Percentiles rank a stretch among this genome's conserved stretches.
phyloP scores from a whole-genome alignment of 2,113 vertebrate species.

The Chiloscyllium plagiosum region DNA sequence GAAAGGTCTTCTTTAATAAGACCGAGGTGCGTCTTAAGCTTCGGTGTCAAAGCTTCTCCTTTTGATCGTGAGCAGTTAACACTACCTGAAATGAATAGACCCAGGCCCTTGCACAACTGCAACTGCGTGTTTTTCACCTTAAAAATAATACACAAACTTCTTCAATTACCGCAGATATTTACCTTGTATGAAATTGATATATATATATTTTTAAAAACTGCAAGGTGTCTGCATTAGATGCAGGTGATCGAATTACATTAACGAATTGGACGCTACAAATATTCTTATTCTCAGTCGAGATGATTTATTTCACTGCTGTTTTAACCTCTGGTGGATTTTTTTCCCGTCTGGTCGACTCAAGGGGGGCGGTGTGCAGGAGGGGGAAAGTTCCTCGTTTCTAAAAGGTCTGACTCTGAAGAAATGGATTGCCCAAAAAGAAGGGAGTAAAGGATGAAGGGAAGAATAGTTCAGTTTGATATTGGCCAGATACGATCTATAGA shows the following conservation, averaged over 20 bases:
- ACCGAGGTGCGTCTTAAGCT: conserved; percentile 43
- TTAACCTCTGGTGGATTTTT: background rate
- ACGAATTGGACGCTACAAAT: background rate
- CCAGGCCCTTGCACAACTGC: background rate
- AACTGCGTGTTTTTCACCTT: background rate
- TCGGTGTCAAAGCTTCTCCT: conserved; percentile 38
- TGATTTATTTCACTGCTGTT: background rate
- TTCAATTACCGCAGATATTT: background rate
- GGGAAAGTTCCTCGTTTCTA: too few relatives aligned
- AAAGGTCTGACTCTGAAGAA: background rate
- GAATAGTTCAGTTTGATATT: background rate
- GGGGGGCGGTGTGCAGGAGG: too few relatives aligned
- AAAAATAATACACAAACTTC: background rate
- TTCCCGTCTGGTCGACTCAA: background rate
- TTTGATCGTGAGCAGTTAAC: conserved; percentile 45
- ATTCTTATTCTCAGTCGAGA: background rate
- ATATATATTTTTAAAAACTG: background rate
- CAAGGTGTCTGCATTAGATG: background rate
- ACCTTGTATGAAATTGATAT: background rate
- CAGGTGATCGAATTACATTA: background rate
- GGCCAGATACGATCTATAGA: background rate
- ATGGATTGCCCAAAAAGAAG: background rate
- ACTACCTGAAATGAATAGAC: conserved; percentile 43
- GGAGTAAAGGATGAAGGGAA: background rate
- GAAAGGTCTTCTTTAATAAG: conserved; percentile 48